A percentile compares a stretch with the other conserved stretches of the same genome.
These are phyloP conservation scores for Botia kubotai DNA, from an alignment of 2,797 vertebrate species.

Conservation along the genomic window DNA sequence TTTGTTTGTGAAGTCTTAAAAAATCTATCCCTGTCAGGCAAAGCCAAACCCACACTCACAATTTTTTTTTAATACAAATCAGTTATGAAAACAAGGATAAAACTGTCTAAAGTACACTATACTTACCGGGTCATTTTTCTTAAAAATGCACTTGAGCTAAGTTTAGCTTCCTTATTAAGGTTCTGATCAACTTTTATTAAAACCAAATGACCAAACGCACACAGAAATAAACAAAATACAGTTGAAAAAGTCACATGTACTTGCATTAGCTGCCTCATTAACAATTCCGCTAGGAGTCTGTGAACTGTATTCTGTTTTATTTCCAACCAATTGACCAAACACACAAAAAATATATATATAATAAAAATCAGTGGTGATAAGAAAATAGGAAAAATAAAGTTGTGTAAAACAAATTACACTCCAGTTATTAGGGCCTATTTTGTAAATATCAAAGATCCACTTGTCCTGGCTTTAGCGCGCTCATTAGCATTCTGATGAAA, in stretches of 20 bases:
- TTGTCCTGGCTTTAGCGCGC: slow-evolving; percentile 90
- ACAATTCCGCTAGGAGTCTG: not conserved
- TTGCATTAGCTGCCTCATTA: not conserved
- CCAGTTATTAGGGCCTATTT: slow-evolving; percentile 97
- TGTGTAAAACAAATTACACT: slow-evolving; percentile 95
- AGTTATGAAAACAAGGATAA: not conserved
- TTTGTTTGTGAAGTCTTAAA: no score
- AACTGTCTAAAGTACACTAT: not conserved
- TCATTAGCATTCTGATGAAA: slow-evolving; percentile 99
- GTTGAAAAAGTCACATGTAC: not conserved
- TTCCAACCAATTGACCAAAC: slow-evolving; percentile 42
- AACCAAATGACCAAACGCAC: not conserved
- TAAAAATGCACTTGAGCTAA: not conserved
- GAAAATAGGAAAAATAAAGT: slow-evolving; percentile 87
- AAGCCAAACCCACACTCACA: no score
- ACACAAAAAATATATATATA: slow-evolving; percentile 37
- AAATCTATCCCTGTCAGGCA: no score
- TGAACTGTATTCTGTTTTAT: slow-evolving; percentile 60
- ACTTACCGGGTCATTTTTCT: not conserved
- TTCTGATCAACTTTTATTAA: not conserved
- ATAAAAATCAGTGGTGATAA: slow-evolving; percentile 67
- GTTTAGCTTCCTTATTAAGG: not conserved
- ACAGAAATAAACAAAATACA: slow-evolving; percentile 3
- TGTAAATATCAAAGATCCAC: slow-evolving; percentile 99
- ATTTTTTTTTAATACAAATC: no score